Conservation (phyloP, 2,888 invertebrate genomes). For the Tetragonisca angustula region DNA sequence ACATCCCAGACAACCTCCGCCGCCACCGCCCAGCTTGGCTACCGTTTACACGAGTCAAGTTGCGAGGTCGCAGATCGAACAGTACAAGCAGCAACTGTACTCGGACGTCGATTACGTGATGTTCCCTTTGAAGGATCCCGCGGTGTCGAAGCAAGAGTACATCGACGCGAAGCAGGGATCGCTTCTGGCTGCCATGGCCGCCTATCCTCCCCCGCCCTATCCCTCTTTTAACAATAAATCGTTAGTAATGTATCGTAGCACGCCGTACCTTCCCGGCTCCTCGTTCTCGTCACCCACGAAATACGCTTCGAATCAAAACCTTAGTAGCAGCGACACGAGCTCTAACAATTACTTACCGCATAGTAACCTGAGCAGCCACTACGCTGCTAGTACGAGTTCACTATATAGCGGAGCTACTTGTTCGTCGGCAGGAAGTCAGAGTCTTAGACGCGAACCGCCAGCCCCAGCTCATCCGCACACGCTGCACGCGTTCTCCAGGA, state of each 20-base stretch:
- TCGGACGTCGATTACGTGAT: conserved; percentile 97
- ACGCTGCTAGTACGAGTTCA: conserved; percentile 84
- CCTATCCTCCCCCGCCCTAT: conserved; percentile 85
- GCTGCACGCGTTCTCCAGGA: conserved; percentile 84
- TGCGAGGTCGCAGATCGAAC: conserved; percentile 91
- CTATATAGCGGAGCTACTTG: conserved; percentile 84
- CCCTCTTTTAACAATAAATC: conserved; percentile 86
- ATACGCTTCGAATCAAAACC: conserved; percentile 92
- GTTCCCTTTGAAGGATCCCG: conserved; percentile 95
- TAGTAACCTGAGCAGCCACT: conserved; percentile 80
- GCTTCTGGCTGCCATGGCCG: conserved; percentile 87
- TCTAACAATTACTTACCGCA: conserved; percentile 75
- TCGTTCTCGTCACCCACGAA: conserved; percentile 88
- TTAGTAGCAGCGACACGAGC: conserved; percentile 82
- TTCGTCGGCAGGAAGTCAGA: conserved; percentile 83
- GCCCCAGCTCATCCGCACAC: conserved; percentile 79
- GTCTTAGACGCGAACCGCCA: conserved; percentile 81
- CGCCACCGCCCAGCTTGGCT: conserved; percentile 88
- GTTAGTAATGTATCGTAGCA: conserved; percentile 92
- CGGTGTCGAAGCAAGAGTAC: conserved; percentile 95
- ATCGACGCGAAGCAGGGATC: conserved; percentile 94
- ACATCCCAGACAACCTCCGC: conserved; percentile 86
- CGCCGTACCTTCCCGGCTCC: conserved; percentile 90
- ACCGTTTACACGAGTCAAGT: conserved; percentile 90
- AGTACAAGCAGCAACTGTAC: conserved; percentile 94